phyloP scores from a whole-genome alignment of 2,888 invertebrate genomes.

The Pristionchus maxplancki region DNA sequence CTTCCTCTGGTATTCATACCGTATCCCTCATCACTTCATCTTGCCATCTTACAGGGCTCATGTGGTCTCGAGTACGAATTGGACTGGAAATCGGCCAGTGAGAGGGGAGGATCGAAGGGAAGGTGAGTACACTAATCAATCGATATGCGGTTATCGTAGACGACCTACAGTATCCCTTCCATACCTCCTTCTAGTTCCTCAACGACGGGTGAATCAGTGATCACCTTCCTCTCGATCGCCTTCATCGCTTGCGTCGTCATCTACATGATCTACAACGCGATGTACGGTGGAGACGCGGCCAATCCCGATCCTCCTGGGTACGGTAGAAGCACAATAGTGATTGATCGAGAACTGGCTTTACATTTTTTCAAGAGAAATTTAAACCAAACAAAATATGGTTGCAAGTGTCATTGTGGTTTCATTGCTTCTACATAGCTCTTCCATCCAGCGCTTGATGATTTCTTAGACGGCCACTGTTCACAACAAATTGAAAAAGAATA shows the following conservation, averaged over 20 bases:
- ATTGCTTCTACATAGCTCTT: background rate
- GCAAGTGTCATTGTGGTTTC: background rate
- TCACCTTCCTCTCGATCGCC: constrained; percentile 36
- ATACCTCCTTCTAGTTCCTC: background rate
- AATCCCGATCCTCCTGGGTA: constrained; percentile 24
- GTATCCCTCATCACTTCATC: background rate
- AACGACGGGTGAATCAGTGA: background rate
- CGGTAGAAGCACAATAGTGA: background rate
- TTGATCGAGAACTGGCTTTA: background rate
- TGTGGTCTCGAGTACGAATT: constrained; percentile 52
- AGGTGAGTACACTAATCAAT: background rate
- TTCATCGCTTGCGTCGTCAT: constrained; percentile 46
- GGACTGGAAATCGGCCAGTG: constrained; percentile 24
- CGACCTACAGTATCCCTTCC: background rate
- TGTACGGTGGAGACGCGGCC: background rate
- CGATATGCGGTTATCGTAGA: background rate
- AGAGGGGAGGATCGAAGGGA: background rate
- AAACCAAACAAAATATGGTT: background rate
- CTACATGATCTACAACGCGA: constrained; percentile 39
- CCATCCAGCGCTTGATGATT: too few relatives aligned
- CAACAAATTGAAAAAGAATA: background rate
- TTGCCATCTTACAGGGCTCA: constrained; percentile 42
- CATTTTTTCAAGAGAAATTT: background rate
- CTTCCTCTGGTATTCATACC: background rate
- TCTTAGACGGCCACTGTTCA: too few relatives aligned